Conservation (phyloP, 2,113 vertebrate genomes). For the Crotophaga sulcirostris region DNA sequence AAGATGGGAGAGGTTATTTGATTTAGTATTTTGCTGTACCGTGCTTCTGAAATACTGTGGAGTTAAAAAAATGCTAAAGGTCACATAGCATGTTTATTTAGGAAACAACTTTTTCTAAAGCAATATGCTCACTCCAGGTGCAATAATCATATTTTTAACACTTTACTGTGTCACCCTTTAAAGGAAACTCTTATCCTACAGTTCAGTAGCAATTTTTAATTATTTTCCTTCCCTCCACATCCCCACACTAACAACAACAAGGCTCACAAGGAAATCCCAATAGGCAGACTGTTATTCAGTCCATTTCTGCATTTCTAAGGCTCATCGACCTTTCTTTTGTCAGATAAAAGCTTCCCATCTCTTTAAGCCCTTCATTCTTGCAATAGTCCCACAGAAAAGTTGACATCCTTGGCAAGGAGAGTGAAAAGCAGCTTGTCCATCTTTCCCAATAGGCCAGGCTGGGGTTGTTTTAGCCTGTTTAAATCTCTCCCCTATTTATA, state of each 20-base stretch:
- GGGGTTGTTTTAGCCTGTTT: slow-evolving; percentile 60
- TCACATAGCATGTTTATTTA: neutral
- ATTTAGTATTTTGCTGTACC: slow-evolving; percentile 10
- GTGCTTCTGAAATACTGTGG: neutral
- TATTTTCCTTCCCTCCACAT: neutral
- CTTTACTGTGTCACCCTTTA: neutral
- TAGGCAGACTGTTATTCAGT: slow-evolving; percentile 48
- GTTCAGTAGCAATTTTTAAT: neutral
- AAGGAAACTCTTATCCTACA: neutral
- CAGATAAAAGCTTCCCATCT: slow-evolving; percentile 58
- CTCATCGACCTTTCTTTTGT: slow-evolving; percentile 64
- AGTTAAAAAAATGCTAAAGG: neutral
- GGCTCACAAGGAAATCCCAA: slow-evolving; percentile 44
- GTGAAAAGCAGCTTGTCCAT: slow-evolving; percentile 53
- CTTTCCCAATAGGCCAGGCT: slow-evolving; percentile 55
- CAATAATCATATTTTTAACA: neutral
- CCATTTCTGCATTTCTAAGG: slow-evolving; percentile 68
- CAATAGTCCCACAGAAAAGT: slow-evolving; percentile 59
- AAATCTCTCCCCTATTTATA: slow-evolving; percentile 65
- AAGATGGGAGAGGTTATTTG: slow-evolving; percentile 12
- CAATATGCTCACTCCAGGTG: neutral
- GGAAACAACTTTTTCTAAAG: neutral
- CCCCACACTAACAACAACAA: neutral
- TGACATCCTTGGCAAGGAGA: slow-evolving; percentile 52
- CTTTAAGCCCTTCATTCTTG: slow-evolving; percentile 61